Percentiles rank a stretch among this genome's conserved stretches.
phyloP scores from a whole-genome alignment of 2,888 invertebrate genomes.

The Thereva unica region DNA sequence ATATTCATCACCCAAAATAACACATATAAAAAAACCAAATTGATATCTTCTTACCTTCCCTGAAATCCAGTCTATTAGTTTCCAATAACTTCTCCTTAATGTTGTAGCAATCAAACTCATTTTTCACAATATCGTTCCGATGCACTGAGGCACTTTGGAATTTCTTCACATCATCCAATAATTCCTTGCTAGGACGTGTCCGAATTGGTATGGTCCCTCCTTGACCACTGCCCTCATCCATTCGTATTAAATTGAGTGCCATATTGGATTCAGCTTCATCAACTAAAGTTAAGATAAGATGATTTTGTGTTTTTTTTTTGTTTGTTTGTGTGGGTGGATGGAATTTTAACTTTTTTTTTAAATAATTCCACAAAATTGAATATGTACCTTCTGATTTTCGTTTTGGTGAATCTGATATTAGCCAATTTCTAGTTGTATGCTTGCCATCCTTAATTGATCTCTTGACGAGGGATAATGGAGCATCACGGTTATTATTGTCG shows the following conservation, averaged over 20 bases:
- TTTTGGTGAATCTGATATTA: constrained; percentile 51
- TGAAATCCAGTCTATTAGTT: not conserved
- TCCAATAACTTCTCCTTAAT: constrained; percentile 4
- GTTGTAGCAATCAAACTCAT: constrained; percentile 24
- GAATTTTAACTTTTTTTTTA: not conserved
- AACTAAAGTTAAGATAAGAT: constrained; percentile 25
- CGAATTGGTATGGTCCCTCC: constrained; percentile 10
- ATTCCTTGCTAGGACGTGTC: constrained; percentile 36
- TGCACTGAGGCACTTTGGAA: constrained; percentile 19
- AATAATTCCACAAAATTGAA: constrained; percentile 3
- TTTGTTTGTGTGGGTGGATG: not conserved
- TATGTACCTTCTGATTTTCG: constrained; percentile 45
- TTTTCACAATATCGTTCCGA: constrained; percentile 32
- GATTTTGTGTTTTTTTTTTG: not conserved
- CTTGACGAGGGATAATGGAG: constrained; percentile 49
- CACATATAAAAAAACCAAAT: not conserved
- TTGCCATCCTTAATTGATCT: constrained; percentile 31
- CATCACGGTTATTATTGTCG: constrained; percentile 45
- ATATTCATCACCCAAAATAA: too few relatives aligned
- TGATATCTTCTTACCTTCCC: constrained; percentile 16
- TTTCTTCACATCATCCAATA: constrained; percentile 36
- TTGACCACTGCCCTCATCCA: constrained; percentile 41
- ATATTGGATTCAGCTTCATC: constrained; percentile 26
- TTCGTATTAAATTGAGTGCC: constrained; percentile 46
- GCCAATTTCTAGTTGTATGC: constrained; percentile 50